Percentiles rank a stretch among this genome's conserved stretches.
These are phyloP conservation scores for Alaudala cheleensis DNA, from an alignment of 2,113 vertebrate species.

Conservation along the genomic window DNA sequence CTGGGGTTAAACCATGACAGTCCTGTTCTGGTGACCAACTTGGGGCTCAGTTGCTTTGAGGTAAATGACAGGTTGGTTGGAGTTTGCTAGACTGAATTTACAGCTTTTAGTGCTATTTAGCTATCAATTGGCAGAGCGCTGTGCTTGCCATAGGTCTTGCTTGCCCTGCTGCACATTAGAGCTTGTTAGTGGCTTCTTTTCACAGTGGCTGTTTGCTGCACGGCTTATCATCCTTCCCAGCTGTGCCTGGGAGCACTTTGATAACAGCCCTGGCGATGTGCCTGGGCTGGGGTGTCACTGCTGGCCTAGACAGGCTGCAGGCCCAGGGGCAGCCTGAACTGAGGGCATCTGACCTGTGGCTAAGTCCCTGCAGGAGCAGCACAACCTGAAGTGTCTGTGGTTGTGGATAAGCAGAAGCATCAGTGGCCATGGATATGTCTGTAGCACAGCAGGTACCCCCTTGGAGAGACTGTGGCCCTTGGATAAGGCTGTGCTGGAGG, in stretches of 20 bases:
- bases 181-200: neutral
- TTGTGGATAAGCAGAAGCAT: neutral
- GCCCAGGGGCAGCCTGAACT: neutral
- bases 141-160: neutral
- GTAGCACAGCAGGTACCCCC: neutral
- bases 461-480: neutral
- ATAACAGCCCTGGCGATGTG: neutral
- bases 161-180: neutral
- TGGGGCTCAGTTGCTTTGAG: neutral
- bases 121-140: neutral
- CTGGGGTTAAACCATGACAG: neutral
- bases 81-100: neutral
- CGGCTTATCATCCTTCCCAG: constrained; percentile 6
- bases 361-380: neutral
- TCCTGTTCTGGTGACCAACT: neutral
- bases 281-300: neutral
- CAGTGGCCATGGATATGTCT: neutral
- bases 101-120: neutral
- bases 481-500: neutral
- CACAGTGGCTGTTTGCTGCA: neutral
- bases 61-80: neutral
- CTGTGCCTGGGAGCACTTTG: constrained; percentile 6
- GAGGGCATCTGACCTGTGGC: neutral
- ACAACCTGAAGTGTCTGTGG: neutral
- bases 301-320: neutral